phyloP scores from a whole-genome alignment of 1,140 invertebrate species.

The Proctacanthus coquilletti region DNA sequence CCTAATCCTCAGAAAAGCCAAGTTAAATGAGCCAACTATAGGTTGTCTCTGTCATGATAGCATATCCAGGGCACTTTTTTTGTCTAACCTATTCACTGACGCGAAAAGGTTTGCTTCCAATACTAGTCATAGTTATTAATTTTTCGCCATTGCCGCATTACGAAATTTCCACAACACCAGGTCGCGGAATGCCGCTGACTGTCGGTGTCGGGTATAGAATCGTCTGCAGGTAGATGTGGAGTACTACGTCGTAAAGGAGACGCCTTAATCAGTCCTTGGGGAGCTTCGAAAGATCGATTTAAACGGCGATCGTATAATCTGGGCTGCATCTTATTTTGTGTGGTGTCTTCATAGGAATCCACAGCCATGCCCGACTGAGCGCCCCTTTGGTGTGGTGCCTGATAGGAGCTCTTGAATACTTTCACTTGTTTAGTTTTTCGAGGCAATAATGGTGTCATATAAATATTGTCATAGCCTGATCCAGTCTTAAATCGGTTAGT shows the following conservation, averaged over 20 bases:
- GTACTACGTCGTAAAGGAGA: conserved; percentile 11
- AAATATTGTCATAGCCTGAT: conserved; percentile 27
- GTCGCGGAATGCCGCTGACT: conserved; percentile 26
- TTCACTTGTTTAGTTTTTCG: conserved; percentile 24
- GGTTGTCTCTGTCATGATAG: too few relatives aligned
- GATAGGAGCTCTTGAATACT: conserved; percentile 10
- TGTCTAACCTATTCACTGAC: too few relatives aligned
- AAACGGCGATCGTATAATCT: conserved; percentile 27
- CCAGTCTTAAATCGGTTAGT: conserved; percentile 26
- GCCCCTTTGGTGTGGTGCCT: conserved; percentile 9
- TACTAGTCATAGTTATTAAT: conserved; percentile 35
- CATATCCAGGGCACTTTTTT: too few relatives aligned
- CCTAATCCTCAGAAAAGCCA: too few relatives aligned
- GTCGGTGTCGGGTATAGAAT: conserved; percentile 7
- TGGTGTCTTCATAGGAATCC: conserved; percentile 11
- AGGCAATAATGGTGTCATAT: conserved; percentile 24
- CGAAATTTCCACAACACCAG: conserved; percentile 42
- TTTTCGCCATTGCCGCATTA: conserved; percentile 36
- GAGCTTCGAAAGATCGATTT: conserved; percentile 29
- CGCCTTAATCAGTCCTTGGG: conserved; percentile 5
- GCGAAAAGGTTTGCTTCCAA: too few relatives aligned
- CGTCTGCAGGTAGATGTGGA: conserved; percentile 9
- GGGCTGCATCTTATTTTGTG: conserved; percentile 7
- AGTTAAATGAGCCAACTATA: too few relatives aligned
- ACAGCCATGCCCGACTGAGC: conserved; percentile 8